Evolutionary conservation across 2,113 vertebrate species (phyloP), one percentile per base, ranked within the genome.

Genomic region (Melozone crissalis): DNA sequence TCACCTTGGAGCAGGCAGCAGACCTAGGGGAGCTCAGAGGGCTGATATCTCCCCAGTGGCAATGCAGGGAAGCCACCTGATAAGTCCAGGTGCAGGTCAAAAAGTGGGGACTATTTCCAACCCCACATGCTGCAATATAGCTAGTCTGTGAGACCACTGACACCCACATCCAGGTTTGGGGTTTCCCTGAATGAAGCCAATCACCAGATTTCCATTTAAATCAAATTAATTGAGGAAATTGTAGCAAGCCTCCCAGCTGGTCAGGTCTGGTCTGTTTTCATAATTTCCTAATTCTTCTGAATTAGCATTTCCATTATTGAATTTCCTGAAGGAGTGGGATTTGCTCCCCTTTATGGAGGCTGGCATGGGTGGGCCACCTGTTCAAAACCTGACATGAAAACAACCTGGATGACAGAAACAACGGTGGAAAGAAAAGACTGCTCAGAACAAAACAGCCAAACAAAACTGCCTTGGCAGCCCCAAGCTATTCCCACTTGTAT

Each of bases 381-480:
- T 41, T 61, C 51, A 83, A 74, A 87, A 52, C 47, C 35, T 65
- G 39, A 54, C 27, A 44, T 10, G 19, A 67, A 77, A 85, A 83
- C 20, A 59, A 52, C n/a, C 11, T n/a, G 24, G 5, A 52, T 57
- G 52, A 43, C 72, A 88, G 33, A 71, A 93, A 58, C 17, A 78
- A 11, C 7, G 15, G 21, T 21, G 16, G 35, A 77, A 92, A 75
- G n/a, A 52, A 81, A 44, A 79, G 20, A 18, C 19, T 13, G 3
- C 30, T 80, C 27, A 84, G 44, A 78, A 92, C n/a, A 67, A 63
- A 94, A 27, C 9, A 62, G 27, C 24, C 72, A 61, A 91, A 77
- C 0, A 1, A 80, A 83, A 39, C 26, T 1, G 0, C 5, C 6
- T 77, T n/a, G n/a, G 39, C 18, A 88, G n/a, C 19, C n/a, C 31